Percentiles rank a stretch among this genome's conserved stretches.
Evolutionary conservation across 2,888 invertebrate species (phyloP).

Genomic region (Heliconius erato): DNA sequence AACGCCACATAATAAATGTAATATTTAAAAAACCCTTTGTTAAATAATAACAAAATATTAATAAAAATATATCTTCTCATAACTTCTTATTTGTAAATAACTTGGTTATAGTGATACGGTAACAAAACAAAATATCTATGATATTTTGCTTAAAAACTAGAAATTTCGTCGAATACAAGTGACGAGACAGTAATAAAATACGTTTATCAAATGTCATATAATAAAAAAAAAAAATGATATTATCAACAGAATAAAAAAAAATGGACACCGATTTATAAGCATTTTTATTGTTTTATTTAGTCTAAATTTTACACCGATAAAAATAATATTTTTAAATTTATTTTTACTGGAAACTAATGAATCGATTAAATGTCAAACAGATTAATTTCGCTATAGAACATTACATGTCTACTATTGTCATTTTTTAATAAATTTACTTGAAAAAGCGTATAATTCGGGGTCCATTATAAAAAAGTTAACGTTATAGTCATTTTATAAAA

Average conservation of each 20-base stretch:
- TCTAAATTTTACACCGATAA: background rate
- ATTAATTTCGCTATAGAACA: constrained; percentile 10
- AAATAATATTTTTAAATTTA: background rate
- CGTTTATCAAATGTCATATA: constrained; percentile 5
- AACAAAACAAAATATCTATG: constrained; percentile 41
- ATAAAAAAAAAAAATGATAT: constrained; percentile 4
- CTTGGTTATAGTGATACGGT: constrained; percentile 44
- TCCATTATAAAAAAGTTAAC: background rate
- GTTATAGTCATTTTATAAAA: constrained; percentile 11
- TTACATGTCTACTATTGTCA: constrained; percentile 13
- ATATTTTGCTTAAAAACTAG: constrained; percentile 25
- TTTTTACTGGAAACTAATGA: background rate
- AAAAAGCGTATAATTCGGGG: background rate
- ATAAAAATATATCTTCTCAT: constrained; percentile 27
- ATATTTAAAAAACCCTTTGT: constrained; percentile 29
- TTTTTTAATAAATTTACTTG: background rate
- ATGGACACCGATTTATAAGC: constrained; percentile 9
- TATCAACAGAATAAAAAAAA: constrained; percentile 17
- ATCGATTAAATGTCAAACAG: constrained; percentile 8
- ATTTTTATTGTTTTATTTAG: background rate
- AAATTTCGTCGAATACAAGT: constrained; percentile 7
- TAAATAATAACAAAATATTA: constrained; percentile 42
- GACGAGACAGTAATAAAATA: constrained; percentile 9
- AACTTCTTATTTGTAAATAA: constrained; percentile 37
- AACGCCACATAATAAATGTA: constrained; percentile 29